phyloP scores from a whole-genome alignment of 2,113 vertebrate genomes.

The Dasyprocta punctata region DNA sequence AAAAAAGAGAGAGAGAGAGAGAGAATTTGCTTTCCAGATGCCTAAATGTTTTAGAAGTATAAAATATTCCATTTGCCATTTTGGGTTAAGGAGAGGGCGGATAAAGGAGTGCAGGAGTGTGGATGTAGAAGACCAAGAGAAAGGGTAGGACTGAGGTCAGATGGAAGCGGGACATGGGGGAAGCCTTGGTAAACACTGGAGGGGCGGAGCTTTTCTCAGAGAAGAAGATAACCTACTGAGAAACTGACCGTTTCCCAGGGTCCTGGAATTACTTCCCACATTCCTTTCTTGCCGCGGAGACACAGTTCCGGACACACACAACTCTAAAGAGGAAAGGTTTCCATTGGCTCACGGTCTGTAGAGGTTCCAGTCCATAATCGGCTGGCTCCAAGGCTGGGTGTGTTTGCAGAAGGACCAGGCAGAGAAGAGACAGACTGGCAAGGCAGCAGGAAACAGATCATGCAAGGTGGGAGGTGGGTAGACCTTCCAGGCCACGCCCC shows the following conservation, averaged over 20 bases:
- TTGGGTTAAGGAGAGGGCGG: neutral
- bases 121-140: neutral
- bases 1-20: too few relatives aligned
- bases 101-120: neutral
- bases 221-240: neutral
- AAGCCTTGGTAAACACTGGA: neutral
- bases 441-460: neutral
- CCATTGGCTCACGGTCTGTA: neutral
- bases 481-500: neutral
- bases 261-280: neutral
- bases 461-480: neutral
- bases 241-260: neutral
- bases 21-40: neutral
- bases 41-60: neutral
- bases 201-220: neutral
- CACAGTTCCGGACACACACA: neutral
- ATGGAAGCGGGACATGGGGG: neutral
- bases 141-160: neutral
- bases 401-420: neutral
- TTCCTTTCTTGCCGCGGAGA: neutral
- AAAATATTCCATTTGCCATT: neutral
- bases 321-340: neutral
- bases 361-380: neutral
- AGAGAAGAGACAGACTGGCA: neutral
- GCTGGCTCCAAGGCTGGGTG: neutral